Conservation (phyloP, 2,113 vertebrate genomes). For the Aepyceros melampus region DNA sequence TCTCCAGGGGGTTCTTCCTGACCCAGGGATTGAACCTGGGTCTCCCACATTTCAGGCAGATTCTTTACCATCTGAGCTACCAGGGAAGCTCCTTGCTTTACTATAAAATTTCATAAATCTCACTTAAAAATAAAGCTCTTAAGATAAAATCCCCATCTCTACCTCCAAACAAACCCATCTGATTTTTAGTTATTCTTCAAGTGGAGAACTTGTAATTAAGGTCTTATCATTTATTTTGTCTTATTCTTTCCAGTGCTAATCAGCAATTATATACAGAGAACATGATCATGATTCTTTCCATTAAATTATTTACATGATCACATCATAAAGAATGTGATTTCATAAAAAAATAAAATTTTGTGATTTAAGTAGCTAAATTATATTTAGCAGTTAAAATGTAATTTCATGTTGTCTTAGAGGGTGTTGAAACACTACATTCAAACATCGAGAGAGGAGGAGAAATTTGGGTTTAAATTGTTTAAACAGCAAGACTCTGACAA, state of each 20-base stretch:
- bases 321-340: too few relatives aligned
- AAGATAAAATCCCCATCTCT: neutral
- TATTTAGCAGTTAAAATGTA: too few relatives aligned
- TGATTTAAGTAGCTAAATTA: too few relatives aligned
- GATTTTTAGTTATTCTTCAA: neutral
- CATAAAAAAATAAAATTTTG: too few relatives aligned
- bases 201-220: slow-evolving; percentile 1
- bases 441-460: too few relatives aligned
- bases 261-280: too few relatives aligned
- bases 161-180: neutral
- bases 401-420: too few relatives aligned
- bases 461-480: too few relatives aligned
- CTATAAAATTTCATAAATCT: neutral
- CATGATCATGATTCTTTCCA: too few relatives aligned
- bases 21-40: neutral
- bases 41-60: neutral
- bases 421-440: too few relatives aligned
- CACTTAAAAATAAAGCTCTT: neutral
- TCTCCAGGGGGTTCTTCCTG: neutral
- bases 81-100: neutral
- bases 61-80: neutral
- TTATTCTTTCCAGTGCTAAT: neutral
- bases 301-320: too few relatives aligned
- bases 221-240: neutral
- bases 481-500: too few relatives aligned